A percentile compares a stretch with the other conserved stretches of the same genome.
Conservation (phyloP, 2,797 vertebrate genomes). For the Acrocephalus scirpaceus region DNA sequence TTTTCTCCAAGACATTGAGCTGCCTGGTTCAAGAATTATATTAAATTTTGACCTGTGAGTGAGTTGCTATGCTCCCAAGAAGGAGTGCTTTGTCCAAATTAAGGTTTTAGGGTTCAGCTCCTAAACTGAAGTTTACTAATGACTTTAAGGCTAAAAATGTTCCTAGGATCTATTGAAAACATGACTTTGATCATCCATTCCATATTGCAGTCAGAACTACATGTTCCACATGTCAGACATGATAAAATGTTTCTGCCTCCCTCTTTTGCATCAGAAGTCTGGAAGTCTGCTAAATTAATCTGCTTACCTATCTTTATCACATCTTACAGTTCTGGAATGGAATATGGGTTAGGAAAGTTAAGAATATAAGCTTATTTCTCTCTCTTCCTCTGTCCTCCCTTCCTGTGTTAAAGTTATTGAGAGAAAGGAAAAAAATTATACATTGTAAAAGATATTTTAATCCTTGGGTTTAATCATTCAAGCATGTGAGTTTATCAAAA, state of each 20-base stretch:
- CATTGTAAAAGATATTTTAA: slow-evolving; percentile 47
- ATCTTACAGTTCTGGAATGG: slow-evolving; percentile 55
- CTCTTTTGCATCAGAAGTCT: slow-evolving; percentile 54
- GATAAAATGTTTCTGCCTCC: slow-evolving; percentile 22
- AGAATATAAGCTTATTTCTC: slow-evolving; percentile 55
- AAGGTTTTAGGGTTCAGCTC: slow-evolving; percentile 53
- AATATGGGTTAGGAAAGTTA: slow-evolving; percentile 51
- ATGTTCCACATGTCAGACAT: slow-evolving; percentile 51
- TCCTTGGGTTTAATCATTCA: slow-evolving; percentile 11
- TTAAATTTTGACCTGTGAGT: slow-evolving; percentile 37
- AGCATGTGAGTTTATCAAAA: not conserved
- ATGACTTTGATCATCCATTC: slow-evolving; percentile 47
- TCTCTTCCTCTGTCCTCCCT: not conserved
- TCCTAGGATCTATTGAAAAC: slow-evolving; percentile 48
- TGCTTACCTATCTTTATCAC: slow-evolving; percentile 66
- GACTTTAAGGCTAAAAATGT: slow-evolving; percentile 54
- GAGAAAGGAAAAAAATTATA: slow-evolving; percentile 10
- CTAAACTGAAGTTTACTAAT: slow-evolving; percentile 54
- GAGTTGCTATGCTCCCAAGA: slow-evolving; percentile 2
- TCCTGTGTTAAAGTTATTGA: slow-evolving; percentile 9
- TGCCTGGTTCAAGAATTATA: slow-evolving; percentile 49
- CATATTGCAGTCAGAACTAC: slow-evolving; percentile 34
- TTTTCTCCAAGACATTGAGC: slow-evolving; percentile 59
- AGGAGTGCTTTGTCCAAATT: slow-evolving; percentile 45
- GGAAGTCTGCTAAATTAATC: slow-evolving; percentile 62